Percentiles rank a stretch among this genome's conserved stretches.
phyloP scores from a whole-genome alignment of 92 coral and sea anemone genomes.

The Phymanthus crucifer region DNA sequence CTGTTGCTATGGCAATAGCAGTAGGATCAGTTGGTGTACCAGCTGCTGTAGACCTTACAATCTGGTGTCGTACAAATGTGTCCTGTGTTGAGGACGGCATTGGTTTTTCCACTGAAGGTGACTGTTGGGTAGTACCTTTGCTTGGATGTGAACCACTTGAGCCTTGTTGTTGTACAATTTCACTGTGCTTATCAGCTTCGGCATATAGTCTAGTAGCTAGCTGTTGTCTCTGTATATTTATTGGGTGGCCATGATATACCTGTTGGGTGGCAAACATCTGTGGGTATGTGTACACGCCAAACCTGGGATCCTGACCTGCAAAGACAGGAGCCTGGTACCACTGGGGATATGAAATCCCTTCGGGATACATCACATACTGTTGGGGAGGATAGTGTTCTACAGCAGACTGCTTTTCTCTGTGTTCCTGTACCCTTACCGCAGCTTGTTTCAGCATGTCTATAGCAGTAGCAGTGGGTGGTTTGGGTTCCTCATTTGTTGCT shows the following conservation, averaged over 20 bases:
- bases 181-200: slow-evolving; percentile 50
- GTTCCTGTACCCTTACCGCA: slow-evolving; percentile 78
- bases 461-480: slow-evolving; percentile 71
- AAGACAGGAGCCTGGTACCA: slow-evolving; percentile 73
- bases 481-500: slow-evolving; percentile 32
- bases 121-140: slow-evolving; percentile 34
- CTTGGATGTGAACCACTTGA: slow-evolving; percentile 41
- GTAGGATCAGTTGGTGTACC: slow-evolving; percentile 95
- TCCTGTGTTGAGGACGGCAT: slow-evolving; percentile 47
- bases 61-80: slow-evolving; percentile 42
- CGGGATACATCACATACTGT: slow-evolving; percentile 62
- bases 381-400: slow-evolving; percentile 62
- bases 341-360: slow-evolving; percentile 69
- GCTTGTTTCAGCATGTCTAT: slow-evolving; percentile 86
- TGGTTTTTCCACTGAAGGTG: slow-evolving; percentile 60
- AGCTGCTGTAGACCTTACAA: slow-evolving; percentile 31
- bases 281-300: slow-evolving; percentile 68
- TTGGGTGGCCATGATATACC: slow-evolving; percentile 47
- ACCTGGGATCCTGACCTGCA: slow-evolving; percentile 67
- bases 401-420: slow-evolving; percentile 42
- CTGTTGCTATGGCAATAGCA: slow-evolving; percentile 90
- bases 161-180: slow-evolving; percentile 51
- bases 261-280: slow-evolving; percentile 61
- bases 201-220: slow-evolving; percentile 50
- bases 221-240: slow-evolving; percentile 49